Base-by-base conservation (phyloP, 2,888 invertebrate genomes). In the Stenodema calcarata region DNA sequence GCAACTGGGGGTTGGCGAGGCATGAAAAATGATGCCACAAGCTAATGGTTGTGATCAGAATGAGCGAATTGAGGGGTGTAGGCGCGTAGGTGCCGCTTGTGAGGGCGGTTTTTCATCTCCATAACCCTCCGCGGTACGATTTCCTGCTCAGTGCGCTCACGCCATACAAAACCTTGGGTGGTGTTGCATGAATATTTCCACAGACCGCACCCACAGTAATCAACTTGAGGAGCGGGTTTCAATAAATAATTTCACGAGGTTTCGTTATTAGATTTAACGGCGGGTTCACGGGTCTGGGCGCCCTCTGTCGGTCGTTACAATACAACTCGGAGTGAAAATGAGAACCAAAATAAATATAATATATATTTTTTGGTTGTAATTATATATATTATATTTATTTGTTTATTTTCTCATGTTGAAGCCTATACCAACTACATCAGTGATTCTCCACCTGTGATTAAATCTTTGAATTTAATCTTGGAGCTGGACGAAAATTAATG, bases 1-100 rank as follows among this genome's bases (percentile, higher is more conserved):
- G 47, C 54, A 80, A 50, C 80, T 80, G 80, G 50, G 50, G 54
- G 80, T 50, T 73, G 62, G 80, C 28, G 80, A 80, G 80, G 18
- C 50, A 80, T 80, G 80, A 80, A 80, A 80, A 80, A 80, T 80
- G 80, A 80, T 80, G 80, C 28, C 27, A 28, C 80, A 62, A 30
- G 80, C 44, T 80, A 80, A 80, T 50, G 80, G 80, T 54, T 54
- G 47, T 50, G 50, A 28, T 80, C 28, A 30, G 50, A 80, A 80
- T 54, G 80, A 50, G 47, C 50, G 78, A 44, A 80, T 30, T 80
- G 47, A 27, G 80, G 23, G 54, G 42, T n/a, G 80, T 9, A 16
- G 80, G 28, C n/a, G 78, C n/a, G 73, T 73, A 73, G 73, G 73
- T 73, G 73, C 73, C 35, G 62, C 18, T 62, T 9, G 62, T 62